Conservation (phyloP, 1,140 invertebrate species). For the Nephotettix cincticeps region DNA sequence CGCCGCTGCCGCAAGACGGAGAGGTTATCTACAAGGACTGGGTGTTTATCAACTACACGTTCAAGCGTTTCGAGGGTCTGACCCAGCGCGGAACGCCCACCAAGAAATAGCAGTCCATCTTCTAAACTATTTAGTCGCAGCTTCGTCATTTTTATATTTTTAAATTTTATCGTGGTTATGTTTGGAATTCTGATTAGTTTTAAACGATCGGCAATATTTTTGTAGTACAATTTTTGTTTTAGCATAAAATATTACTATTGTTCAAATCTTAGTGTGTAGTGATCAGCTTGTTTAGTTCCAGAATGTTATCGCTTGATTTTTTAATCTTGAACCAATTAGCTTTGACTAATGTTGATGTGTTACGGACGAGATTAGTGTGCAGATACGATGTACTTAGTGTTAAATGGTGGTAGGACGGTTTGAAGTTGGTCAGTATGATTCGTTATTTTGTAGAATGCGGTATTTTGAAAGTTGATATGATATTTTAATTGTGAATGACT, state of each 20-base stretch:
- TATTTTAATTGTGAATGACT: no score
- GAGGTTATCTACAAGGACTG: constrained; percentile 93
- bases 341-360: not conserved
- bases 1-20: constrained; percentile 76
- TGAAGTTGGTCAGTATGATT: no score
- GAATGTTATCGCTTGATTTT: not conserved
- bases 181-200: constrained; percentile 8
- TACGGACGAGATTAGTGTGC: no score
- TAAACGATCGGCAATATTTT: constrained; percentile 13
- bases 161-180: constrained; percentile 11
- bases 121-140: not conserved
- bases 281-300: constrained; percentile 4
- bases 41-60: constrained; percentile 99
- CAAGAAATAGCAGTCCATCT: constrained; percentile 59
- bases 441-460: no score
- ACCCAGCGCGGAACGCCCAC: constrained; percentile 81
- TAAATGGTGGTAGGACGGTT: no score
- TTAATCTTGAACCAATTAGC: not conserved
- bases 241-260: no score
- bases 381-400: no score
- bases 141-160: not conserved
- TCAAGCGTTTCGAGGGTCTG: constrained; percentile 96
- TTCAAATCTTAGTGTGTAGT: constrained; percentile 10
- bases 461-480: no score
- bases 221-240: constrained; percentile 8